These are phyloP conservation scores for Chauna torquata DNA, from an alignment of 2,113 vertebrate species.

Conservation along the genomic window DNA sequence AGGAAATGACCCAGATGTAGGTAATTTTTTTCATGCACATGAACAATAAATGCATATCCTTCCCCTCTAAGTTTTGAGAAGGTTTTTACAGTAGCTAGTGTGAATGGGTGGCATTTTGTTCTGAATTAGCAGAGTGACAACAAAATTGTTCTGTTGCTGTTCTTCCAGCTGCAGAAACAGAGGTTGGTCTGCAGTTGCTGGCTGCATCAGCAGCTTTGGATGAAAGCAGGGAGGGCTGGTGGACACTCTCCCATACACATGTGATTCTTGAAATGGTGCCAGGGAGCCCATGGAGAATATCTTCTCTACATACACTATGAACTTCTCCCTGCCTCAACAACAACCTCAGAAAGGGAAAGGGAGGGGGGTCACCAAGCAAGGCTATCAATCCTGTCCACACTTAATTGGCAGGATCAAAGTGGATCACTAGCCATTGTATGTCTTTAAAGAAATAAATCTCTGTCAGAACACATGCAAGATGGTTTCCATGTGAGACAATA, in stretches of 20 bases:
- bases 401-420: neutral
- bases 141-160: rapidly evolving
- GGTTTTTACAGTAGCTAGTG: neutral
- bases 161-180: neutral
- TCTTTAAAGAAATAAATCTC: neutral
- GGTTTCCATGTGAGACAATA: neutral
- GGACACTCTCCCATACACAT: neutral
- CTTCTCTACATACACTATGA: neutral
- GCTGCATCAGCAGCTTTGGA: neutral
- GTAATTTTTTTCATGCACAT: neutral
- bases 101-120: neutral
- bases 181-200: neutral
- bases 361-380: neutral
- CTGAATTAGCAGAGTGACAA: neutral
- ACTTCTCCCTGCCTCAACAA: neutral
- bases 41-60: neutral
- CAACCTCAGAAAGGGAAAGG: neutral
- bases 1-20: neutral
- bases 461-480: neutral
- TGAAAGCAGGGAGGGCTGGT: neutral
- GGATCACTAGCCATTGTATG: neutral
- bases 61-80: neutral
- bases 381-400: neutral
- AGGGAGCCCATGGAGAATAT: neutral
- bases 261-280: neutral